Base-by-base conservation (phyloP, 1,140 invertebrate genomes). In the Caerostris darwini region DNA sequence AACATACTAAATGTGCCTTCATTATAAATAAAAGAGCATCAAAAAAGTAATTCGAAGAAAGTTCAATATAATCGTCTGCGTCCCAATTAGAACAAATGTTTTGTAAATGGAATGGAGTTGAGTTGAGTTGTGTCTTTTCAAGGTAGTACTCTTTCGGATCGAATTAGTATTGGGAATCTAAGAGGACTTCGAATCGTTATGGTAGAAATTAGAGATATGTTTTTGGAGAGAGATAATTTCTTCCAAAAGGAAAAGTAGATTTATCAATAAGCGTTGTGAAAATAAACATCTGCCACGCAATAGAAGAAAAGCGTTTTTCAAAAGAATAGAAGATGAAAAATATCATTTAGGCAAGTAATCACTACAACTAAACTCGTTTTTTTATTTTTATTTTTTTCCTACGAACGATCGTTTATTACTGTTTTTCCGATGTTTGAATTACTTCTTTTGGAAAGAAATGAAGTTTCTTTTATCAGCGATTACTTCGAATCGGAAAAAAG, bases 231-330 rank as follows among this genome's bases (percentile, higher is more conserved):
- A 90, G 53, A 90, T 90, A 90, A 90, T 90, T 77, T 89, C 64
- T 57, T 83, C 34, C 64, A 19, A 59, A 64, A 57, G n/a, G 71
- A 81, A n/a, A 90, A 90, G 54, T 50, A 90, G 71, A 90, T 90
- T 90, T 90, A 90, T 90, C 89, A 90, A 90, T 90, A 90, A 90
- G 89, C 89, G 89, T 34, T 90, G 89, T 57, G 89, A 90, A 90
- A 58, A 81, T 58, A 77, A 81, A 50, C 89, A 90, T 69, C 89
- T 90, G 89, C n/a, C 54, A 17, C 7, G 4, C 19, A 54, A 14
- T 3, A 90, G 56, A 50, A 87, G 58, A 59, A 87, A 61, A 61
- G 57, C 19, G 64, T 14, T 87, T n/a, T 34, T 10, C 0, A 10
- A 19, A 81, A 90, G 17, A 81, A 90, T n/a, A 90, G 58, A 81